Base-by-base conservation (phyloP, 2,113 vertebrate genomes). In the Manacus vitellinus region DNA sequence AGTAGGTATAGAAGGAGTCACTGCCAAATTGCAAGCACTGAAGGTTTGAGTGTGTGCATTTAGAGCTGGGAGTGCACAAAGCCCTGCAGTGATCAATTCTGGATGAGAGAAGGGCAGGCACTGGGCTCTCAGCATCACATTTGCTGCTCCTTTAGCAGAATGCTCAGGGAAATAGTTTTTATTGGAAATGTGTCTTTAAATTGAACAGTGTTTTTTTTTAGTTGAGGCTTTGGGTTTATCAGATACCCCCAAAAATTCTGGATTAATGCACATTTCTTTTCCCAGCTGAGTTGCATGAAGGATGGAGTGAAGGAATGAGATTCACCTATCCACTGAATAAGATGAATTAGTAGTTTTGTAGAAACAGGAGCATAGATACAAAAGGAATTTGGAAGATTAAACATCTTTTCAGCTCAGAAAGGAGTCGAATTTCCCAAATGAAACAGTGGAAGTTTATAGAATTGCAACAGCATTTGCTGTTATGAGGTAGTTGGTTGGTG, bases 61-160 rank as follows among this genome's bases (percentile, higher is more conserved):
- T 58, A 73, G 96, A 65, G 85, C 30, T 31, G 73, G 89, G 68
- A 87, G 49, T 83, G 92, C 96, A 74, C 94, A 96, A 90, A 94
- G 78, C 96, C 76, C 95, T 88, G 74, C 74, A 83, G 74, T 95
- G 93, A 94, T 96, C 96, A 97, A 92, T 97, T 97, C 85, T 97
- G 58, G 94, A 96, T 97, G 96, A 96, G 94, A 88, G 88, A 20
- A 88, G 89, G 82, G 95, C 92, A 88, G 5, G 66, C 81, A 24
- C 49, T 71, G 73, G 92, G 85, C 95, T 97, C 96, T 91, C 12
- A 85, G 67, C 89, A 79, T 63, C 85, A 77, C 58, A 33, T 80
- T 2, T 73, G 93, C 90, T 77, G 65, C n/a, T 95, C 47, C 80
- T 89, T n/a, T 9, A 63, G n/a, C 66, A 61, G 68, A 44, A 43